These are phyloP conservation scores for Synergus laeviventris DNA, from an alignment of 2,888 invertebrate genomes.

Conservation along the genomic window DNA sequence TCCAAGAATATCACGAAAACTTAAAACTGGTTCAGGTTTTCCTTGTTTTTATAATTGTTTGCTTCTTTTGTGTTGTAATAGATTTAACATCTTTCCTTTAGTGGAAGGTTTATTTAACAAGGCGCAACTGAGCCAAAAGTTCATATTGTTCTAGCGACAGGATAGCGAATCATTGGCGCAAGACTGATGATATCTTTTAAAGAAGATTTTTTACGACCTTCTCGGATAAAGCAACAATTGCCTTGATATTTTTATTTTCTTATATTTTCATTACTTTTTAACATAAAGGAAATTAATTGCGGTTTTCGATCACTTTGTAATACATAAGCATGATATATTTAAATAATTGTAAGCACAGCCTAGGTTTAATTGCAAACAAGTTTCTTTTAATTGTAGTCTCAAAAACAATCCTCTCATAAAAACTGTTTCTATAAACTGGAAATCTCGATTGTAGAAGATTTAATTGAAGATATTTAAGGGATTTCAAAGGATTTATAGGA, in stretches of 20 bases:
- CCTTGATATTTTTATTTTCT: no score
- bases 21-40: no score
- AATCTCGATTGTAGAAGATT: no score
- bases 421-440: no score
- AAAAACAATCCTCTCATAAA: no score
- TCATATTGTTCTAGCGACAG: slow-evolving; percentile 2
- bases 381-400: slow-evolving; percentile 13
- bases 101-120: neutral
- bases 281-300: no score
- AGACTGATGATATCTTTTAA: slow-evolving; percentile 7
- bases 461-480: no score
- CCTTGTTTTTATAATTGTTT: neutral
- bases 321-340: slow-evolving; percentile 13
- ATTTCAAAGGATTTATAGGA: no score
- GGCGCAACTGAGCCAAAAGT: slow-evolving; percentile 3
- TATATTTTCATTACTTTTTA: no score
- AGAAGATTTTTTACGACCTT: neutral
- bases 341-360: slow-evolving; percentile 4
- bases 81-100: neutral
- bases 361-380: slow-evolving; percentile 11
- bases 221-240: neutral
- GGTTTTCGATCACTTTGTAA: neutral
- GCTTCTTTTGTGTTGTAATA: neutral
- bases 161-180: neutral
- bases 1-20: no score